Evolutionary conservation across 2,888 invertebrate species (phyloP).

Genomic region (Brachyptera putata): DNA sequence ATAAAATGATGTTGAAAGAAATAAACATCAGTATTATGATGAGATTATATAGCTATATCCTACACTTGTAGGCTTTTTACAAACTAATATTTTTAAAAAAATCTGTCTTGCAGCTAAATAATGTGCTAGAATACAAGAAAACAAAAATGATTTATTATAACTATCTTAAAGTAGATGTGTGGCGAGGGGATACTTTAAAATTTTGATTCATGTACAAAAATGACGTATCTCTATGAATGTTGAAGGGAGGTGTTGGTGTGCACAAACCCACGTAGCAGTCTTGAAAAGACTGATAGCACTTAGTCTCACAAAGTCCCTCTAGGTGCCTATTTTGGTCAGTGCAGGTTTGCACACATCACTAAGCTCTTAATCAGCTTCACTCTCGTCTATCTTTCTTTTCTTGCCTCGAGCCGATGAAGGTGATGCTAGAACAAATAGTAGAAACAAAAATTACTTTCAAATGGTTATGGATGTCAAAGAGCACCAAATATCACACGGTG

Average conservation of each 20-base stretch:
- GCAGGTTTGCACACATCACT: slow-evolving; percentile 8
- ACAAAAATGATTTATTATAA: no score
- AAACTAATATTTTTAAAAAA: slow-evolving; percentile 6
- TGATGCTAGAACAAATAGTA: slow-evolving; percentile 45
- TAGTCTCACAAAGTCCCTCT: slow-evolving; percentile 5
- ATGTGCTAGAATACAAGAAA: slow-evolving; percentile 28
- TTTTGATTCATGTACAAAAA: slow-evolving; percentile 17
- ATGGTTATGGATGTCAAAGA: no score
- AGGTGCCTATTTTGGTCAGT: slow-evolving; percentile 11
- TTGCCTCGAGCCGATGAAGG: slow-evolving; percentile 57
- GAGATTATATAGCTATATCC: neutral
- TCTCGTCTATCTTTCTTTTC: slow-evolving; percentile 69
- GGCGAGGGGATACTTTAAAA: slow-evolving; percentile 4
- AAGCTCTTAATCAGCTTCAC: slow-evolving; percentile 34
- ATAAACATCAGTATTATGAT: neutral
- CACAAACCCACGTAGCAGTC: slow-evolving; percentile 11
- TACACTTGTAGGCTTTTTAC: neutral
- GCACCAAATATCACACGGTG: no score
- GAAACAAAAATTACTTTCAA: no score
- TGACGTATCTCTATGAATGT: neutral
- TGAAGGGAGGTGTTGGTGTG: slow-evolving; percentile 2
- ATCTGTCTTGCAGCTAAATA: slow-evolving; percentile 1
- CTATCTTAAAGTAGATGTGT: neutral
- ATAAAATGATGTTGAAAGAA: no score
- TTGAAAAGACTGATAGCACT: slow-evolving; percentile 10